Evolutionary conservation across 2,113 vertebrate genomes (phyloP), one percentile per base, ranked within the genome.

Genomic region (Podocnemis expansa): DNA sequence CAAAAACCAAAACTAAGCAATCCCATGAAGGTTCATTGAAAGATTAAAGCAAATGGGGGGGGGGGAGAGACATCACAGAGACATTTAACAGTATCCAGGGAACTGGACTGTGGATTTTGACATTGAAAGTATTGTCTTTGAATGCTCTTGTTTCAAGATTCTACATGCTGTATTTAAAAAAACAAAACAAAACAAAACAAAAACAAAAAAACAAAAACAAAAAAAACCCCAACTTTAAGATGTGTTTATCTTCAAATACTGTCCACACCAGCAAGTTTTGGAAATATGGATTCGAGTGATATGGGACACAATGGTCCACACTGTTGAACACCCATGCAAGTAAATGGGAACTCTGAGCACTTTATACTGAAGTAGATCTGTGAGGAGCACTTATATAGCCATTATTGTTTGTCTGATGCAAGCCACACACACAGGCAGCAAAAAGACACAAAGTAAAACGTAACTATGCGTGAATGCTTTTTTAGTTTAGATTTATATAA

Each of bases 41-140:
- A 67, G 60, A n/a, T 34, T n/a, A 67, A 34, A 60, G n/a, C 8
- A 16, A 19, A n/a, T 31, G 31, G 14, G 31, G 29, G 14, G 2
- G 31, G 29, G 25, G 34, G 17, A 60, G 24, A 73, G 0, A n/a
- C n/a, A n/a, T n/a, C n/a, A n/a, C n/a, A n/a, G 2, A 21, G 10
- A 6, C 2, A 22, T 49, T 56, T 21, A 2, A 51, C 41, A 76
- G 54, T 54, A 2, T 1, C 24, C 19, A 78, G 76, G 60, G 38
- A 60, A 49, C 34, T 0, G 38, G 45, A 52, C 1, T 0, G 49
- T 31, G 75, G 11, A 2, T 79, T 88, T 38, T 82, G 67, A 85
- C 29, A 82, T 2, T 3, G 63, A 19, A 84, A 78, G 84, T 45
- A 38, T 55, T 8, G 1, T 27, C 27, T 83, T 82, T 89, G 38